phyloP scores from a whole-genome alignment of 2,797 vertebrate genomes.

The Lagocephalus sceleratus region DNA sequence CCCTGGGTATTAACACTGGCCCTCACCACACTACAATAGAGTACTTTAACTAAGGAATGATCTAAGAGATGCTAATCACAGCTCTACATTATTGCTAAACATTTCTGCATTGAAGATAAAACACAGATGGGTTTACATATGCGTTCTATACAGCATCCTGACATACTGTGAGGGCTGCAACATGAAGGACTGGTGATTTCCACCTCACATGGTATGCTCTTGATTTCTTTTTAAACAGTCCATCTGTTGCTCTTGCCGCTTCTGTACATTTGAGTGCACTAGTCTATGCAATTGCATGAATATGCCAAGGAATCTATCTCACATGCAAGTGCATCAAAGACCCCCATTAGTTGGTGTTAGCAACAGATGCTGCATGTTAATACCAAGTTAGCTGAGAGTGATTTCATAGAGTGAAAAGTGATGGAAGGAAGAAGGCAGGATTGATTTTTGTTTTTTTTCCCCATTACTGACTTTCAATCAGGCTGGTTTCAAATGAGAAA shows the following conservation, averaged over 20 bases:
- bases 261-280: background rate
- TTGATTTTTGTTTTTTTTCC: constrained; percentile 66
- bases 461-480: constrained; percentile 52
- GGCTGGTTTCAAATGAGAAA: constrained; percentile 40
- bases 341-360: constrained; percentile 52
- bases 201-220: constrained; percentile 8
- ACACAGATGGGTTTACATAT: constrained; percentile 6
- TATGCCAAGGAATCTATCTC: constrained; percentile 26
- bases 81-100: background rate
- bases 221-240: constrained; percentile 35
- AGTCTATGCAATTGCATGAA: constrained; percentile 5
- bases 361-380: constrained; percentile 51
- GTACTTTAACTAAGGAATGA: constrained; percentile 20
- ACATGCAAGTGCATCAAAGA: constrained; percentile 37
- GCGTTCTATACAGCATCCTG: background rate
- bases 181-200: constrained; percentile 17
- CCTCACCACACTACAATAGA: constrained; percentile 8
- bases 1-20: constrained; percentile 16
- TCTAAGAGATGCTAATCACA: constrained; percentile 21
- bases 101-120: constrained; percentile 2
- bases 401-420: constrained; percentile 66
- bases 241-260: constrained; percentile 46
- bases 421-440: constrained; percentile 49
- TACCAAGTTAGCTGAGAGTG: constrained; percentile 52
- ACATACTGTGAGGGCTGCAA: background rate